Evolutionary conservation across 2,113 vertebrate genomes (phyloP).

Genomic region (Phainopepla nitens): DNA sequence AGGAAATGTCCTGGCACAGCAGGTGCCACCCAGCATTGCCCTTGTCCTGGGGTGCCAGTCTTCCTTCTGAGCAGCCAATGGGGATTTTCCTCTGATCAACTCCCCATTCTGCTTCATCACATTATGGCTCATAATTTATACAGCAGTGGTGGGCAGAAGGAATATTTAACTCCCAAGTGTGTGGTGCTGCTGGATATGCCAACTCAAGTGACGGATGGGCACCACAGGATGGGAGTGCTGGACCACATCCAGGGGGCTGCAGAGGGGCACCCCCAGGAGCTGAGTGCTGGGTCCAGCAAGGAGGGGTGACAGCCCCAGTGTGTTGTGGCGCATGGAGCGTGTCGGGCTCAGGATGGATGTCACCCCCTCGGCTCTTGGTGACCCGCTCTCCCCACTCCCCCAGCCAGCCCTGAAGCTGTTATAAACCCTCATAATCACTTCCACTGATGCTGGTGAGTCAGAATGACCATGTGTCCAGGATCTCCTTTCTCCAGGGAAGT

Average conservation of each 20-base stretch:
- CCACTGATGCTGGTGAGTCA: accelerated
- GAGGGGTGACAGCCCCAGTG: background rate
- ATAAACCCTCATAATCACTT: background rate
- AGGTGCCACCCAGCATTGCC: background rate
- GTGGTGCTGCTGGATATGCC: background rate
- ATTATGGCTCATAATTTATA: background rate
- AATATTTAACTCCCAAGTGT: background rate
- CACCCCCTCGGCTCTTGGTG: background rate
- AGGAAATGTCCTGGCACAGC: background rate
- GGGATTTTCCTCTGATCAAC: background rate
- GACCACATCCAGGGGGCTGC: background rate
- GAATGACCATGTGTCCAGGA: background rate
- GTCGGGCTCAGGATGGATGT: background rate
- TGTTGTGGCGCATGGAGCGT: accelerated
- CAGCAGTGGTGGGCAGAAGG: background rate
- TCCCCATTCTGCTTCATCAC: background rate
- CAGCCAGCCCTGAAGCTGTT: background rate
- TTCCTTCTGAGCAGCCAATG: background rate
- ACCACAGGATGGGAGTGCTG: background rate
- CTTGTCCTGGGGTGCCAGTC: background rate
- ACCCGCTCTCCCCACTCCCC: accelerated
- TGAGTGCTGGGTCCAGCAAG: accelerated
- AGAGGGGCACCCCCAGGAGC: background rate
- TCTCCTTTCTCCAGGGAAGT: background rate
- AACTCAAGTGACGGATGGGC: background rate